Base-by-base conservation (phyloP, 2,113 vertebrate genomes). In the Echinops telfairi region DNA sequence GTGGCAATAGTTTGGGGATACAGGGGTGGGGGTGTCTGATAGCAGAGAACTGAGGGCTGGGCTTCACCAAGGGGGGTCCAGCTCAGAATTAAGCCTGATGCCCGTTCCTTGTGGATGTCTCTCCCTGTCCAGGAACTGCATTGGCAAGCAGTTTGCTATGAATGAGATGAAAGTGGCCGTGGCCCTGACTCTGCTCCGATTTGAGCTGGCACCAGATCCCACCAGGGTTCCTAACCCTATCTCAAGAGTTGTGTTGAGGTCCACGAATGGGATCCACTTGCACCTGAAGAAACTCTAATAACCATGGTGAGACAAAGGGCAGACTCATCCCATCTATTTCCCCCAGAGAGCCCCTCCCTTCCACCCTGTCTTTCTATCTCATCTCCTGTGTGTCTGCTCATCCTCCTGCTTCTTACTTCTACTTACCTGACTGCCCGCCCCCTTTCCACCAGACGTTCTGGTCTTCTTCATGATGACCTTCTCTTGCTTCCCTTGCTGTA, bases 121-220 rank as follows among this genome's bases (percentile, higher is more conserved):
- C 25, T 27, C 25, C 4, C 33, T n/a, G 95, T 15, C 15, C 3
- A 99, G 99, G 97, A 99, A 99, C 97, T 99, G 99, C 98, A 99
- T 99, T 0, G 98, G 99, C 85, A 99, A 99, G 97, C 98, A 95
- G 90, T 99, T 99, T 95, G 98, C 99, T 86, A 99, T 99, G 98
- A 99, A 98, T 0, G 98, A 99, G 97, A 94, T 99, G 96, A 99
- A 99, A 94, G 98, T 99, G 70, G 97, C 88, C 0, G 96, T 97
- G 1, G 98, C 98, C 16, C 73, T 98, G 95, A 98, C 98, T 0
- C 97, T 99, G 20, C 97, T 98, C 58, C 95, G 96, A 86, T 99
- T 98, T 93, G 97, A 97, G 66, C 89, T 99, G 68, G 89, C 22
- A 1, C 97, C 96, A 0, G 97, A 98, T 4, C 73, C 81, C 0